phyloP scores from a whole-genome alignment of 2,797 vertebrate species.

The Clarias platycephalus region DNA sequence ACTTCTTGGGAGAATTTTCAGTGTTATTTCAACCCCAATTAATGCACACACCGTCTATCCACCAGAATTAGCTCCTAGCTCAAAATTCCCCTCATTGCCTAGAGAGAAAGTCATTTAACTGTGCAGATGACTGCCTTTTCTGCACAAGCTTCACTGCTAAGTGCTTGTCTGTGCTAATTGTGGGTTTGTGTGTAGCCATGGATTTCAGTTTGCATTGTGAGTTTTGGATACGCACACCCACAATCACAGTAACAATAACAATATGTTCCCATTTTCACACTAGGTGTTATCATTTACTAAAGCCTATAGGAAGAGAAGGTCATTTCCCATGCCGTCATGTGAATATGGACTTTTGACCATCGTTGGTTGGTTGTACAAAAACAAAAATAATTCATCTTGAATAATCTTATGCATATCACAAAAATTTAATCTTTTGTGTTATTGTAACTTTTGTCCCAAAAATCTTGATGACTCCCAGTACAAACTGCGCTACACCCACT shows the following conservation, averaged over 20 bases:
- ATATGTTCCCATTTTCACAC: constrained; percentile 4
- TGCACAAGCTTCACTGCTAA: constrained; percentile 22
- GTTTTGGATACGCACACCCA: neutral
- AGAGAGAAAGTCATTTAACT: constrained; percentile 17
- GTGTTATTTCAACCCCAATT: constrained; percentile 64
- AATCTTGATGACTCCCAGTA: neutral
- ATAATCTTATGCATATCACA: neutral
- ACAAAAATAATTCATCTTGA: no score
- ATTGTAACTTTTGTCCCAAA: neutral
- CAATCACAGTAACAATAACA: constrained; percentile 3
- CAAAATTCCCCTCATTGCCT: constrained; percentile 50
- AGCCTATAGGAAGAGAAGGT: neutral
- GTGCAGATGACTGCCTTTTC: constrained; percentile 16
- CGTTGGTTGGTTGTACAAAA: neutral
- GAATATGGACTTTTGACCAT: neutral
- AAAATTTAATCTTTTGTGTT: neutral
- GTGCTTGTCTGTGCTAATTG: constrained; percentile 22
- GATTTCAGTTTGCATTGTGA: constrained; percentile 22
- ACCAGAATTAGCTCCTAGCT: constrained; percentile 67
- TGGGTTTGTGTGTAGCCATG: neutral
- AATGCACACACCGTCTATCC: constrained; percentile 62
- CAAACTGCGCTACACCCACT: neutral
- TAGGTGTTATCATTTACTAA: constrained; percentile 18
- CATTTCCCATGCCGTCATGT: neutral
- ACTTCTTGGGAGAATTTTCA: neutral